phyloP scores from a whole-genome alignment of 2,113 vertebrate species.

The Euleptes europaea region DNA sequence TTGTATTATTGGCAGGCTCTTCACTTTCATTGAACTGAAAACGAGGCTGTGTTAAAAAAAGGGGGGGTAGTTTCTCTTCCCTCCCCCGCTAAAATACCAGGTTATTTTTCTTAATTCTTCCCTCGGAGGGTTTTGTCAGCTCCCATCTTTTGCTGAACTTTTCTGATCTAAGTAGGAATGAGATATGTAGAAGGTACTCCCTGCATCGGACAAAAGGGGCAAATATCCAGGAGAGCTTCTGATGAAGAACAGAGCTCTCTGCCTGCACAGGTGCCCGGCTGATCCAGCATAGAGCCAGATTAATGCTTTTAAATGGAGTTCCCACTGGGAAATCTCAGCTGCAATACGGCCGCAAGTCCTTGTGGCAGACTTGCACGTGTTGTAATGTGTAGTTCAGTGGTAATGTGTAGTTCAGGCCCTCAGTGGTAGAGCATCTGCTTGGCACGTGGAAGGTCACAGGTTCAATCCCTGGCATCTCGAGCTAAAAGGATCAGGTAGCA shows the following conservation, averaged over 20 bases:
- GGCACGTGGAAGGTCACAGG: not conserved
- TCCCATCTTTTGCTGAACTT: not conserved
- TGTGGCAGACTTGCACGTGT: no score
- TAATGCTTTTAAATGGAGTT: no score
- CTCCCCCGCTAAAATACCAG: slow-evolving; percentile 20
- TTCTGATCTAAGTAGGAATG: not conserved
- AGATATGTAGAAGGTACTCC: slow-evolving; percentile 27
- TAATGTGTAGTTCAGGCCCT: not conserved
- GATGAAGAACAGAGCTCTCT: no score
- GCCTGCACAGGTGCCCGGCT: no score
- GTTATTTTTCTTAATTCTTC: slow-evolving; percentile 43
- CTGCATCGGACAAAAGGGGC: slow-evolving; percentile 22
- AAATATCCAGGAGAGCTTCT: not conserved
- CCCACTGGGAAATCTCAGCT: no score
- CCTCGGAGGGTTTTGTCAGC: slow-evolving; percentile 4
- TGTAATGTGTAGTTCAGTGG: no score
- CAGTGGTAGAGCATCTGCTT: not conserved
- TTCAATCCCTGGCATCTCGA: not conserved
- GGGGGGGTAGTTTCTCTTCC: accelerated
- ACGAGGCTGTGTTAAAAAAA: slow-evolving; percentile 17
- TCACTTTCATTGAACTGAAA: slow-evolving; percentile 63
- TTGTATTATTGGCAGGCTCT: slow-evolving; percentile 62
- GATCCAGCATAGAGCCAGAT: no score
- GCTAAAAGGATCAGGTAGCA: not conserved
- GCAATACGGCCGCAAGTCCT: no score